These are phyloP conservation scores for Netelia fuscicornis DNA, from an alignment of 2,888 invertebrate species.

Conservation along the genomic window DNA sequence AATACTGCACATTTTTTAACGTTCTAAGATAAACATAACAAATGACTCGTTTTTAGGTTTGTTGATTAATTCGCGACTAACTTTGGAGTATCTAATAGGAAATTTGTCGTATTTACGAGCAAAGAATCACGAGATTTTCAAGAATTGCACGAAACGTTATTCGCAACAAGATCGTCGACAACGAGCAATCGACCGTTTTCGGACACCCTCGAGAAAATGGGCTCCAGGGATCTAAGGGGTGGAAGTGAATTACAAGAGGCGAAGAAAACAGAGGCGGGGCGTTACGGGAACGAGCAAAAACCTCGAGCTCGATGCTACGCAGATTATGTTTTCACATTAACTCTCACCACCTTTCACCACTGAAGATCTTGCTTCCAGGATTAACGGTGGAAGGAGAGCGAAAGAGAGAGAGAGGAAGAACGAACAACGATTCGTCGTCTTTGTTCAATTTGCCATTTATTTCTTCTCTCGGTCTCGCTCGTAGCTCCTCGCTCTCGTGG, in stretches of 20 bases:
- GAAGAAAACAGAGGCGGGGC: conserved; percentile 23
- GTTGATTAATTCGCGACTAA: conserved; percentile 21
- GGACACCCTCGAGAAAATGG: conserved; percentile 45
- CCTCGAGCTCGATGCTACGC: conserved; percentile 45
- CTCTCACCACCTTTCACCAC: conserved; percentile 42
- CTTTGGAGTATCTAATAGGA: conserved; percentile 41
- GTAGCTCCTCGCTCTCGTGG: conserved; percentile 24
- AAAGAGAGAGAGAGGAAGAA: conserved; percentile 37
- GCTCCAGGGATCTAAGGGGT: conserved; percentile 11
- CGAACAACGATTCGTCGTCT: conserved; percentile 55
- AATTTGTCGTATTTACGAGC: conserved; percentile 40
- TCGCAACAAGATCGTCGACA: neutral
- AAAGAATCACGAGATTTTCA: conserved; percentile 22
- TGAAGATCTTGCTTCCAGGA: conserved; percentile 35
- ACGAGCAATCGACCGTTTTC: conserved; percentile 49
- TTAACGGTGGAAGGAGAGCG: conserved; percentile 31
- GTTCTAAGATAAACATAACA: too few relatives aligned
- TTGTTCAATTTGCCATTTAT: conserved; percentile 50
- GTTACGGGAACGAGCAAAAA: conserved; percentile 16
- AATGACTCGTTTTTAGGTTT: neutral
- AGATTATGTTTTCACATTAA: conserved; percentile 68
- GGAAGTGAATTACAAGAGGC: conserved; percentile 45
- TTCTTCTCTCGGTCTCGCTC: conserved; percentile 26
- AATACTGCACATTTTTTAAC: too few relatives aligned
- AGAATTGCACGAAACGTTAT: conserved; percentile 14